Evolutionary conservation across 2,113 vertebrate genomes (phyloP), one percentile per base, ranked within the genome.

Genomic region (Synchiropus splendidus): DNA sequence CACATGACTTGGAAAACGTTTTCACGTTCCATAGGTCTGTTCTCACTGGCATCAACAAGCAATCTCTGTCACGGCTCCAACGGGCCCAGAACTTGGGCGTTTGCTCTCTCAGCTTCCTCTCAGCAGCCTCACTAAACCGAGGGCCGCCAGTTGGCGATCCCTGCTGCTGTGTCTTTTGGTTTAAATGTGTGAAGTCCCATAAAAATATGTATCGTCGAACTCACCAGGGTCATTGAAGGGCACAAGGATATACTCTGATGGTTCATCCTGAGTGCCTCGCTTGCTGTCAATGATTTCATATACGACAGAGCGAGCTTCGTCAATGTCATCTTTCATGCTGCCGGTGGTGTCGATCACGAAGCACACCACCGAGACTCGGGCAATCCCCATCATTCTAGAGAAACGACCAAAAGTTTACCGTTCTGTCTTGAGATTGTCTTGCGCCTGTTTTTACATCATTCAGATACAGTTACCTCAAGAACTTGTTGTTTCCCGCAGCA

Each of bases 261-360:
- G 85, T 42, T 84, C 83, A 1, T 85, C 73, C 34, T 82, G 75
- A 0, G 82, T 84, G 64, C 83, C 83, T 45, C 54, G 77, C 21
- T 79, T 79, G 46, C 21, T 46, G 59, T 86, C 78, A 44, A 86
- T 83, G 39, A 87, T 77, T 12, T 70, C 5, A 9, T 60, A 37
- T 18, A 65, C 52, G 1, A 73, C 40, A 0, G 16, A 27, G 33
- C 59, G 74, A 21, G 79, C 81, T 33, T 65, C 72, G 0, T 17
- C 32, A 0, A 87, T 85, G 34, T 84, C 80, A n/a, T 81, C 58
- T 2, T 14, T 3, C 83, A 86, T 87, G 16, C 84, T 84, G 38
- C 72, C 77, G 1, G 82, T 85, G 11, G 83, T 84, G 61, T 87
- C 85, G 17, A 86, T 84, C 2, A 87, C 85, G 43, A 87, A 86